Conservation (phyloP, 35 echinoderm and acorn worm genomes). For the Ptychodera flava region DNA sequence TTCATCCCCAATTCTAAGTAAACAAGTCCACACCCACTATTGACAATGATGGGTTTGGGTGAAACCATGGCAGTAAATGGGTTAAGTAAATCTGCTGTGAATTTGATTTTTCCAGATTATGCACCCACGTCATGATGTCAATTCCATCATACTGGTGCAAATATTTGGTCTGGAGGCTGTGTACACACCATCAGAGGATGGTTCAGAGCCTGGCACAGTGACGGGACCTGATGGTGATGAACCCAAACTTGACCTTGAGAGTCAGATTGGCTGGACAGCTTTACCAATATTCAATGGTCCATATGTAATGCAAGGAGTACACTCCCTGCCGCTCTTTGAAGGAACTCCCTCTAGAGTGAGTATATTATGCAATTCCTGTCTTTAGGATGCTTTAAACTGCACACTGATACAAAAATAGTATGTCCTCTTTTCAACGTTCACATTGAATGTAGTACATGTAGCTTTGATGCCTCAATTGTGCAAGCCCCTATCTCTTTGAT, state of each 20-base stretch:
- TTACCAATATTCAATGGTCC: not conserved
- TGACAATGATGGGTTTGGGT: too few relatives aligned
- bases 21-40: too few relatives aligned
- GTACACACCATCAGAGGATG: not conserved
- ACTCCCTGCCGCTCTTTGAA: not conserved
- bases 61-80: too few relatives aligned
- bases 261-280: not conserved
- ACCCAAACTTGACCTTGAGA: not conserved
- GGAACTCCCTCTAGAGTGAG: not conserved
- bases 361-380: too few relatives aligned
- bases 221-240: not conserved
- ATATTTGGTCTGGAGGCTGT: not conserved
- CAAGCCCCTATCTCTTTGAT: too few relatives aligned
- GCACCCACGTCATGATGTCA: not conserved
- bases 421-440: too few relatives aligned
- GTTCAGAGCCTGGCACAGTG: not conserved
- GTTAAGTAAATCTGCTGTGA: too few relatives aligned
- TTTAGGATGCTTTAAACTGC: too few relatives aligned
- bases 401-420: too few relatives aligned
- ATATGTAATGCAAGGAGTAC: not conserved
- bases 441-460: too few relatives aligned
- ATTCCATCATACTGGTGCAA: not conserved
- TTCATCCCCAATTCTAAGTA: too few relatives aligned
- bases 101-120: not conserved
- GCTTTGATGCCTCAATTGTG: too few relatives aligned